These are phyloP conservation scores for Chloroclysta siterata DNA, from an alignment of 2,888 invertebrate species.

Conservation along the genomic window DNA sequence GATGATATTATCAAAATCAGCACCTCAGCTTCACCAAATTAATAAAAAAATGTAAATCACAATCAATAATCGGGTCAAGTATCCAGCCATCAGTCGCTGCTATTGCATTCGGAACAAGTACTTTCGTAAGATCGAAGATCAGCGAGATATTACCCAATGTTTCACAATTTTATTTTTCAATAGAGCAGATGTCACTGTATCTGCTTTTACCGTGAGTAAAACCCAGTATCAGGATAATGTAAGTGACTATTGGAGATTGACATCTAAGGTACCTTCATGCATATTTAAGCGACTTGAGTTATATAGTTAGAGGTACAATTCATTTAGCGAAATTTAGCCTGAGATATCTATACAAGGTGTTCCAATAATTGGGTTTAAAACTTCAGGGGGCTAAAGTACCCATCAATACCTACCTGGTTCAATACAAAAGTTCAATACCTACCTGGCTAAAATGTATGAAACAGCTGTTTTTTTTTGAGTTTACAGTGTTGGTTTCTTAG, in stretches of 20 bases:
- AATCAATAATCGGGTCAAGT: conserved; percentile 7
- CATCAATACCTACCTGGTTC: no score
- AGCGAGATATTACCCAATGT: conserved; percentile 4
- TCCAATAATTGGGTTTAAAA: no score
- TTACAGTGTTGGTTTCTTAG: no score
- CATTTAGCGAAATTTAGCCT: neutral
- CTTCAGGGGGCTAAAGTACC: no score
- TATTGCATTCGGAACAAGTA: conserved; percentile 2
- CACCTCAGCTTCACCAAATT: neutral
- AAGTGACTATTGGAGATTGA: no score
- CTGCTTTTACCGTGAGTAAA: neutral
- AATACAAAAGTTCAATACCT: no score
- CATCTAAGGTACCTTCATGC: no score
- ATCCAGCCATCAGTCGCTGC: neutral
- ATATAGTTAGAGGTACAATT: no score
- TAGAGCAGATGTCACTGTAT: neutral
- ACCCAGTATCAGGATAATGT: neutral
- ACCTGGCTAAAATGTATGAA: no score
- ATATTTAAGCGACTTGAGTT: neutral
- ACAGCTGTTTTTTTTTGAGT: no score
- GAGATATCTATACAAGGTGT: no score
- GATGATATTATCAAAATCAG: neutral
- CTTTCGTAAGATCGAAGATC: neutral
- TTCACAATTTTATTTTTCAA: conserved; percentile 7
- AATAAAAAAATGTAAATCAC: conserved; percentile 5